Evolutionary conservation across 2,797 vertebrate species (phyloP), one percentile per base, ranked within the genome.

Genomic region (Anniella stebbinsi): DNA sequence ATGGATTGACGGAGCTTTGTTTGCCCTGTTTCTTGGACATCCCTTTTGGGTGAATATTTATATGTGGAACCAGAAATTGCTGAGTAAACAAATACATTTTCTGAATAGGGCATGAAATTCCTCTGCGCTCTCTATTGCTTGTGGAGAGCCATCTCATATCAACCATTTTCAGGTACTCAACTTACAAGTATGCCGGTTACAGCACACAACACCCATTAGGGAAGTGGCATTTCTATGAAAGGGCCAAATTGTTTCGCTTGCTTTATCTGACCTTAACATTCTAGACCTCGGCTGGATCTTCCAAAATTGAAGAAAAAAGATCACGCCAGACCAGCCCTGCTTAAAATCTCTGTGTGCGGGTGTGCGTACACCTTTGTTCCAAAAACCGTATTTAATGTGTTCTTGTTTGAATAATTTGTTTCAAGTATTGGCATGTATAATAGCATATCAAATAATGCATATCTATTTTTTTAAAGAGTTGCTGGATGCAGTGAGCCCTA

Each of bases 381-480:
- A 48, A 51, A 72, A 72, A 21, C 41, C 12, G n/a, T 70, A 70
- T 57, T n/a, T 81, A n/a, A 66, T 80, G 38, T 23, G 33, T 73
- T 66, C 38, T 30, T 33, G 11, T 87, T 82, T 87, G 78, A 87
- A 90, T 82, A 90, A 90, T 87, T 90, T 90, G 69, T 91, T 80
- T 92, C 41, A 85, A 80, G 84, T 21, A 0, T 38, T 92, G 67
- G 28, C 88, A 94, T 8, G 82, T 78, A 25, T 80, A 92, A 18
- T 3, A 67, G 9, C 69, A 36, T 81, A 87, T 66, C 69, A 87
- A 63, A 82, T 87, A 90, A 86, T 63, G 0, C 57, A 92, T 95
- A 30, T 45, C 88, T 95, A 77, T 95, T 95, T 95, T 89, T 92
- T 93, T 93, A 93, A 48, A 66, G 69, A 92, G n/a, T 95, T 86